These are phyloP conservation scores for Anagrus nilaparvatae DNA, from an alignment of 1,140 invertebrate species.

Conservation along the genomic window DNA sequence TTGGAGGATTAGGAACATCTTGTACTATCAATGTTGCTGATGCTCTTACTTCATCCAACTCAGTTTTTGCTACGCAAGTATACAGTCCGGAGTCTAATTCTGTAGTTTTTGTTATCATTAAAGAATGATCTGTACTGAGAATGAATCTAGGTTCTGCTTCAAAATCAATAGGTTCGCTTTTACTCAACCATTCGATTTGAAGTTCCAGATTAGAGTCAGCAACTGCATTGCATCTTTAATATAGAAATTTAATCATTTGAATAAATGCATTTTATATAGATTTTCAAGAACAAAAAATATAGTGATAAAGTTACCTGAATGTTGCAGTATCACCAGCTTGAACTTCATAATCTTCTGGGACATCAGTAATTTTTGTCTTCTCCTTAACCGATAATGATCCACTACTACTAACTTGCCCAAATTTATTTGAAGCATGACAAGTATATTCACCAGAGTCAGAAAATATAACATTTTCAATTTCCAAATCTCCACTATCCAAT, in stretches of 20 bases:
- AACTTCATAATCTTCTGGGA: constrained; percentile 84
- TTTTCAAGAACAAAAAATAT: background rate
- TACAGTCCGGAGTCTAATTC: constrained; percentile 92
- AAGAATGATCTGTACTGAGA: constrained; percentile 77
- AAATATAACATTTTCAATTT: constrained; percentile 73
- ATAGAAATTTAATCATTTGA: constrained; percentile 1
- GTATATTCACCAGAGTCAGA: constrained; percentile 80
- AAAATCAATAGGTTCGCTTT: constrained; percentile 78
- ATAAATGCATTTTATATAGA: constrained; percentile 1
- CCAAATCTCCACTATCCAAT: constrained; percentile 67
- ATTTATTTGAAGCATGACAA: constrained; percentile 89
- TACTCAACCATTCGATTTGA: constrained; percentile 79
- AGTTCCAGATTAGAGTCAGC: constrained; percentile 70
- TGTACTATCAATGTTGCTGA: constrained; percentile 87
- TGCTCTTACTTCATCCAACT: constrained; percentile 73
- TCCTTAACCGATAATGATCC: constrained; percentile 77
- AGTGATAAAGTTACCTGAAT: constrained; percentile 45
- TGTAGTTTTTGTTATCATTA: constrained; percentile 87
- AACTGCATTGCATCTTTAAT: constrained; percentile 73
- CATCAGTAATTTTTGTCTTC: constrained; percentile 73
- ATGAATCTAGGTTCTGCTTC: constrained; percentile 75
- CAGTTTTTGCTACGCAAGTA: constrained; percentile 89
- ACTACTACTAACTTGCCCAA: constrained; percentile 66
- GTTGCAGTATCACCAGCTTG: constrained; percentile 80
- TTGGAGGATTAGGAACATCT: constrained; percentile 88